Conservation (phyloP, 1,140 invertebrate species). For the Pararge aegeria region DNA sequence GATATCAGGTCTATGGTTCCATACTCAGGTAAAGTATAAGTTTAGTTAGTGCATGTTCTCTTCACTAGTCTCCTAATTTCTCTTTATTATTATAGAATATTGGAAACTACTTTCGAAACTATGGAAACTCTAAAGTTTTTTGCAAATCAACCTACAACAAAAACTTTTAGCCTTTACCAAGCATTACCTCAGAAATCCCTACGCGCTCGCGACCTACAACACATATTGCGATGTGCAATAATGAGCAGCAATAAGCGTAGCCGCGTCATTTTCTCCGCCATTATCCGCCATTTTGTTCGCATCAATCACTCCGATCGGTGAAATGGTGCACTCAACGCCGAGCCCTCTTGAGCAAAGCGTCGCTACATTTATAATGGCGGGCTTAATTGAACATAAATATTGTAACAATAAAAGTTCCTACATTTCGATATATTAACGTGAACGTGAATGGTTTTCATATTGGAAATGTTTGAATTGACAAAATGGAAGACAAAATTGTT, state of each 20-base stretch:
- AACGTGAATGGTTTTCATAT: too few relatives aligned
- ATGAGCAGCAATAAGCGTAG: conserved; percentile 17
- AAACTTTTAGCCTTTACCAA: too few relatives aligned
- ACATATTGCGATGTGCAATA: conserved; percentile 6
- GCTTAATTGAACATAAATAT: conserved; percentile 1
- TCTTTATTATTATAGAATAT: too few relatives aligned
- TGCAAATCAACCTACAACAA: too few relatives aligned
- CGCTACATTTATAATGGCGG: background rate
- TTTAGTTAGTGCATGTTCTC: too few relatives aligned
- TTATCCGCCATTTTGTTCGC: conserved; percentile 22
- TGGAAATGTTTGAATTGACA: too few relatives aligned
- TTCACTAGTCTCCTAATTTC: too few relatives aligned
- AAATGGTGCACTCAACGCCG: conserved; percentile 16
- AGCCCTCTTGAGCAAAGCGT: background rate
- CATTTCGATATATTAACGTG: background rate
- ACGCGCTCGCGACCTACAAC: background rate
- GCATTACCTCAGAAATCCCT: background rate
- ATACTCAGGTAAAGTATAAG: too few relatives aligned
- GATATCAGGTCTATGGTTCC: too few relatives aligned
- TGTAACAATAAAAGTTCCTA: background rate
- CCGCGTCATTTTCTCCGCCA: conserved; percentile 19
- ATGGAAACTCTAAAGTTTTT: too few relatives aligned
- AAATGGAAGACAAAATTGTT: too few relatives aligned
- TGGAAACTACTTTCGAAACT: too few relatives aligned
- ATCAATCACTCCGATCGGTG: conserved; percentile 26